Conservation (phyloP, 2,797 vertebrate species). For the Pangasius djambal region DNA sequence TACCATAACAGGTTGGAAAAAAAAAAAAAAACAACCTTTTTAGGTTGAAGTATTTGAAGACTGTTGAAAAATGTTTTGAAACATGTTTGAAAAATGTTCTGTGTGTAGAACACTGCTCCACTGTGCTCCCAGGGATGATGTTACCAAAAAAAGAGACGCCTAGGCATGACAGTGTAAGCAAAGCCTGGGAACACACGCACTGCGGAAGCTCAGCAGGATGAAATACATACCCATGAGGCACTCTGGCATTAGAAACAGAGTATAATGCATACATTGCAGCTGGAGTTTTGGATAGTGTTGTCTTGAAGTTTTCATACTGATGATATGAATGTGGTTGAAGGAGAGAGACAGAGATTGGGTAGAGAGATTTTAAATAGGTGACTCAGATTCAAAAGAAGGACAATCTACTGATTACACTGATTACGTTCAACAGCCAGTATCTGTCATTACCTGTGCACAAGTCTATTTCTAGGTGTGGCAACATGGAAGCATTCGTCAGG, state of each 20-base stretch:
- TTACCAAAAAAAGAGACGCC: not conserved
- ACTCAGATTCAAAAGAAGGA: not conserved
- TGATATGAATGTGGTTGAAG: not conserved
- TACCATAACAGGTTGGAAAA: not conserved
- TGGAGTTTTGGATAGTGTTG: not conserved
- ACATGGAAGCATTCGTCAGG: not conserved
- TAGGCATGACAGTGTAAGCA: not conserved
- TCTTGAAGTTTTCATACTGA: not conserved
- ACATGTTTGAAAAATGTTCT: not conserved
- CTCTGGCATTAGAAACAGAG: not conserved
- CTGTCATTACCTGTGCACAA: not conserved
- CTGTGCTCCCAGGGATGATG: slow-evolving; percentile 35
- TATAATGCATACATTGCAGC: not conserved
- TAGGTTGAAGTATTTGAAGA: not conserved
- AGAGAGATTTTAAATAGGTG: slow-evolving; percentile 47
- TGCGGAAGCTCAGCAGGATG: not conserved
- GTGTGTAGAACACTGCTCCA: slow-evolving; percentile 35
- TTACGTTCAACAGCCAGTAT: not conserved
- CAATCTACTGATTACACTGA: not conserved
- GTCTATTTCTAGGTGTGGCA: slow-evolving; percentile 59
- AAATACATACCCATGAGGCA: not conserved
- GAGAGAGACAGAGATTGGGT: not conserved
- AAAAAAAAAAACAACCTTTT: not conserved
- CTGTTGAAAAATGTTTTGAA: too few species aligned
- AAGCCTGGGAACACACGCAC: not conserved